Conservation (phyloP, 1,140 invertebrate genomes). For the Apocrypta bakeri region DNA sequence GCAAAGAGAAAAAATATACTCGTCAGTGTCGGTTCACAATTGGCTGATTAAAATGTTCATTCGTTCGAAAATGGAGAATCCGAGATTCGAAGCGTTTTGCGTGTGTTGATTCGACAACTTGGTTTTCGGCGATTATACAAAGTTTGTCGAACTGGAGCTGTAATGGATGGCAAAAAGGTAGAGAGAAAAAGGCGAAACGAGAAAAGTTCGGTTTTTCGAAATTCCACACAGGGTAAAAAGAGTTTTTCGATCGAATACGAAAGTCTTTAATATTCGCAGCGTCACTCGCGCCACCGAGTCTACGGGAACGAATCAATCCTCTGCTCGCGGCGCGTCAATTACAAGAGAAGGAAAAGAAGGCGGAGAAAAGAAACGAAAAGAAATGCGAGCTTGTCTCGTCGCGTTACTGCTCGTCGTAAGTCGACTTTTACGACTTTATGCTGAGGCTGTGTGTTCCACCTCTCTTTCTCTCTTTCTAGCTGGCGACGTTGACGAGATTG, state of each 20-base stretch:
- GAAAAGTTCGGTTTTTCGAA: background rate
- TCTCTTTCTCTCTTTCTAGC: background rate
- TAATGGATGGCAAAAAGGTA: background rate
- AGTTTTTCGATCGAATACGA: background rate
- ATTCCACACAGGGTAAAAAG: background rate
- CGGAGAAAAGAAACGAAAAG: conserved; percentile 66
- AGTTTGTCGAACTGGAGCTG: background rate
- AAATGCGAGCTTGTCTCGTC: background rate
- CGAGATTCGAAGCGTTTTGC: too few species aligned
- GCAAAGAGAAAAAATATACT: background rate
- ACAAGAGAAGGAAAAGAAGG: background rate
- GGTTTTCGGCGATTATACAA: background rate
- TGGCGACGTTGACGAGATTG: conserved; percentile 63
- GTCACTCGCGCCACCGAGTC: conserved; percentile 33
- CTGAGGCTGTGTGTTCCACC: background rate
- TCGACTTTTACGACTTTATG: conserved; percentile 36
- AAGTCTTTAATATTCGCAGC: background rate
- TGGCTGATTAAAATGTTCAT: background rate
- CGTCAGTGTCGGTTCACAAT: background rate
- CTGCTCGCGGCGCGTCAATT: background rate
- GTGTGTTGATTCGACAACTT: background rate
- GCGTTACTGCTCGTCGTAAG: conserved; percentile 6
- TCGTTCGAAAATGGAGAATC: background rate
- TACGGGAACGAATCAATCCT: conserved; percentile 13
- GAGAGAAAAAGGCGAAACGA: background rate